These are phyloP conservation scores for Notoglanidium macrostoma DNA, from an alignment of 2,797 vertebrate genomes.

Conservation along the genomic window DNA sequence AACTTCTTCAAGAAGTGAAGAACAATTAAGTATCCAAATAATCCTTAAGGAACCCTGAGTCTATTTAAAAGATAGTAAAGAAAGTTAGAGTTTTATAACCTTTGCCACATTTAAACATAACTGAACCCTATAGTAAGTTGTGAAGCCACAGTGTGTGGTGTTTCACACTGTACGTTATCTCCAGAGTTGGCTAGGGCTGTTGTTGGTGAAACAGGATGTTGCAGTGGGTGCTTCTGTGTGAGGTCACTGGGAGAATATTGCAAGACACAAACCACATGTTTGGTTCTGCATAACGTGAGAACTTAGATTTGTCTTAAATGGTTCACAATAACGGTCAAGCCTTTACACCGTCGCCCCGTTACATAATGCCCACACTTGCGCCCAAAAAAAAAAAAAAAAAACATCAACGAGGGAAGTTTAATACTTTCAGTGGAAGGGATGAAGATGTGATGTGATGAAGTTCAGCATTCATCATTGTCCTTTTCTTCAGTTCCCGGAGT, in stretches of 20 bases:
- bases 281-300: conserved; percentile 2
- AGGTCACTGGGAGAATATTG: conserved; percentile 45
- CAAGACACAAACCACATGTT: conserved; percentile 7
- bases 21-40: neutral
- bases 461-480: neutral
- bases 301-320: conserved; percentile 13
- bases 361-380: neutral
- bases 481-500: neutral
- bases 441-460: neutral
- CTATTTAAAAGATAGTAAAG: neutral
- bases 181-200: conserved; percentile 16
- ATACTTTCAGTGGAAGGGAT: neutral
- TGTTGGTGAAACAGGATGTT: conserved; percentile 44
- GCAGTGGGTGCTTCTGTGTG: conserved; percentile 37
- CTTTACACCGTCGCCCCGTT: conserved; percentile 17
- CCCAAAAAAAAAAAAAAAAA: conserved; percentile 3
- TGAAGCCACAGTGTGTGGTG: conserved; percentile 6
- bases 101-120: neutral
- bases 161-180: conserved; percentile 34
- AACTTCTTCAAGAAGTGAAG: neutral
- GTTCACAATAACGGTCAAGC: neutral
- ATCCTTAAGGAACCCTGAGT: too few relatives aligned
- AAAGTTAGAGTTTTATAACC: neutral
- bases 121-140: neutral
- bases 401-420: conserved; percentile 17